Evolutionary conservation across 1,140 invertebrate genomes (phyloP), one percentile per base, ranked within the genome.

Genomic region (Metaphire vulgaris): DNA sequence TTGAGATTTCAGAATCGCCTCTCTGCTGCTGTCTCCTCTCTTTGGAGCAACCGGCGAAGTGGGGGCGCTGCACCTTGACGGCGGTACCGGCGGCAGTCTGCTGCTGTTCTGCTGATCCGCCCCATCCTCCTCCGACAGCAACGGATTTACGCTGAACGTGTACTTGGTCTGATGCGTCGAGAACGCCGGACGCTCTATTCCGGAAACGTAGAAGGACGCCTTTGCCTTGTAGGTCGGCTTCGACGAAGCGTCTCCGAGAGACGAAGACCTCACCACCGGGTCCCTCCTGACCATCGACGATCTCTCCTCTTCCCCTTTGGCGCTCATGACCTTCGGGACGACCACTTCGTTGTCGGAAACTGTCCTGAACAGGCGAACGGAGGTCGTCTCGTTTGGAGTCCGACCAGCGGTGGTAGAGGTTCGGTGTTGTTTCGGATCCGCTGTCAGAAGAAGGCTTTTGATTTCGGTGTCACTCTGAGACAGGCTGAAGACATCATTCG

Each of bases 151-250:
- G 29, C 75, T 76, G 41, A 76, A 76, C 33, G 75, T 76, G 33
- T 76, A 76, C 75, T 76, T 76, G 32, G 75, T 76, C 69, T 76
- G 75, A 67, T 76, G 75, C 30, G 75, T 76, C 1, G 75, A 72
- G 56, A 76, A 76, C 2, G 75, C 33, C 21, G 75, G 75, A n/a
- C 75, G 30, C 33, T 76, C 75, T n/a, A 76, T 32, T 1, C 75
- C 75, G 28, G 75, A 76, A n/a, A 76, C 75, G 29, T 26, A 76
- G 69, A 32, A 76, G 68, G 26, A 64, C 29, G n/a, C 33, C 69
- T 76, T 68, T 56, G 34, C 33, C 29, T 31, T 32, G 70, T 56
- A 56, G 41, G 41, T 56, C 41, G 41, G 6, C 41, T 56, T 56
- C 41, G 6, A 21, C 6, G 41, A 21, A 21, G 6, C 41, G 41